These are phyloP conservation scores for Alloscopus bannaensis DNA, from an alignment of 2,888 invertebrate species.

Conservation along the genomic window DNA sequence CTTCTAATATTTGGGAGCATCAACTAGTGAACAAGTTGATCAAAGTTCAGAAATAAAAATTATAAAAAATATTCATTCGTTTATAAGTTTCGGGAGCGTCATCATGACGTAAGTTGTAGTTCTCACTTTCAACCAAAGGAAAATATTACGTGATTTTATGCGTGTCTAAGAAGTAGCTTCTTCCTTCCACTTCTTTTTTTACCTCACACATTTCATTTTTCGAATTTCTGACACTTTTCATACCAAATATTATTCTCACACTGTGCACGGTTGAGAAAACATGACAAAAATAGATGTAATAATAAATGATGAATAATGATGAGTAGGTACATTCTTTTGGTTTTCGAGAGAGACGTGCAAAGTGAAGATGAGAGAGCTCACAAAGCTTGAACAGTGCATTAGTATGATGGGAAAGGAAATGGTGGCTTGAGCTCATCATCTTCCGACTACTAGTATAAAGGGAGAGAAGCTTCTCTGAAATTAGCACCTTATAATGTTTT, in stretches of 20 bases:
- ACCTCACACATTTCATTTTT: conserved; percentile 25
- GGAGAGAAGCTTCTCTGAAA: conserved; percentile 51
- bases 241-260: conserved; percentile 63
- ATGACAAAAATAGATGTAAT: conserved; percentile 55
- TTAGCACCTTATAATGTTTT: conserved; percentile 57
- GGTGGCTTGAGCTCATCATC: conserved; percentile 33
- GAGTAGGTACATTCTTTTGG: conserved; percentile 46
- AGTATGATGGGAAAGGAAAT: conserved; percentile 34
- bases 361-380: no score
- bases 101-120: not conserved
- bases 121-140: conserved; percentile 24
- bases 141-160: not conserved
- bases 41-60: not conserved
- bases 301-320: conserved; percentile 64
- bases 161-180: not conserved
- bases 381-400: no score
- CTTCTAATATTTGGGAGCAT: not conserved
- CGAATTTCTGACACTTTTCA: conserved; percentile 60
- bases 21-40: not conserved
- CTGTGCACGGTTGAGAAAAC: conserved; percentile 60
- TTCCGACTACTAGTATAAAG: conserved; percentile 18
- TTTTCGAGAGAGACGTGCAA: no score
- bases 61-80: not conserved
- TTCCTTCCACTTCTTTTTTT: not conserved
- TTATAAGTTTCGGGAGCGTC: not conserved